A percentile compares a stretch with the other conserved stretches of the same genome.
These are phyloP conservation scores for Tauraco erythrolophus DNA, from an alignment of 2,113 vertebrate genomes.

Conservation along the genomic window DNA sequence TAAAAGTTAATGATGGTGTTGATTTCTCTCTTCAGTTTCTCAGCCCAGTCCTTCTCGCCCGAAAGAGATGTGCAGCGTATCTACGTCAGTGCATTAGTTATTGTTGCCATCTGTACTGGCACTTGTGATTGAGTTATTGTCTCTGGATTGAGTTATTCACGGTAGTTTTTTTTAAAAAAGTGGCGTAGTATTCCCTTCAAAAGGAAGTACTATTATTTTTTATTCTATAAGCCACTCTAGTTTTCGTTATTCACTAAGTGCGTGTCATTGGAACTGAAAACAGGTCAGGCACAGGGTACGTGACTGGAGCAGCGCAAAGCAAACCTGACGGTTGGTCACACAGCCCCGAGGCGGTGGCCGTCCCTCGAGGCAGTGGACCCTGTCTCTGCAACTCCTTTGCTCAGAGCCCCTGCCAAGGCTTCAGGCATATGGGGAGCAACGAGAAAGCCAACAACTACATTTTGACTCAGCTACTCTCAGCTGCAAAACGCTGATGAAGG, in stretches of 20 bases:
- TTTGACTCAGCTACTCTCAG: background rate
- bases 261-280: background rate
- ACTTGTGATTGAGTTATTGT: background rate
- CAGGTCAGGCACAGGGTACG: background rate
- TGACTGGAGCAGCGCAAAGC: background rate
- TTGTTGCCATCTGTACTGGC: background rate
- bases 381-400: background rate
- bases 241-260: background rate
- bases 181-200: background rate
- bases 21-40: background rate
- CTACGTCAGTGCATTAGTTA: background rate
- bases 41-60: background rate
- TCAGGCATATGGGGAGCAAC: background rate
- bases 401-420: background rate
- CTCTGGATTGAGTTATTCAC: background rate
- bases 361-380: accelerated
- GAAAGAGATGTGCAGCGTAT: background rate
- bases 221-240: background rate
- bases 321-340: accelerated
- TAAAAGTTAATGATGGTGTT: background rate
- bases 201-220: background rate
- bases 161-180: background rate
- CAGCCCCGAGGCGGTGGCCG: background rate
- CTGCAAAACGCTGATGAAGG: background rate
- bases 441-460: background rate